Evolutionary conservation across 1,140 invertebrate species (phyloP).

Genomic region (Propsilocerus akamusi): DNA sequence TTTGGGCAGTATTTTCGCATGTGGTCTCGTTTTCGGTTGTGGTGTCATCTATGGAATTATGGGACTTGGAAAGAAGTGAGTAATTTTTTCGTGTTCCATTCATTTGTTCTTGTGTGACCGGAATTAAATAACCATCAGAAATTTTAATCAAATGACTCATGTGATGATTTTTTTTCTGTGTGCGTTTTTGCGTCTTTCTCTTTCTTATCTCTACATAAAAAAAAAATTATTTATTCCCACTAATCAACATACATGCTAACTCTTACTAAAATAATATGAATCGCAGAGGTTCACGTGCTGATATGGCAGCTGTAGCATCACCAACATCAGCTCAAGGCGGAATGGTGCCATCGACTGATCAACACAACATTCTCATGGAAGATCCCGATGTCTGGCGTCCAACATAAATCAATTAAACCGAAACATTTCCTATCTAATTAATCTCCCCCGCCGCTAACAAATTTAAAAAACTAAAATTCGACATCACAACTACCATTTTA

Average conservation of each 20-base stretch:
- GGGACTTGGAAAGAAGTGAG: conserved; percentile 81
- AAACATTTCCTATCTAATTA: not conserved
- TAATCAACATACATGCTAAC: not conserved
- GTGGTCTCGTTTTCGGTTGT: conserved; percentile 71
- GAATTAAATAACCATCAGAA: not conserved
- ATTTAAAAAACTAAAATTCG: not conserved
- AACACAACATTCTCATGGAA: conserved; percentile 65
- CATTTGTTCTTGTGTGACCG: not conserved
- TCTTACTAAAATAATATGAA: conserved; percentile 7
- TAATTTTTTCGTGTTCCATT: conserved; percentile 16
- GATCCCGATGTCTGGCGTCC: conserved; percentile 77
- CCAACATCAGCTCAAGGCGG: conserved; percentile 33
- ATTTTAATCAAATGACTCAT: not conserved
- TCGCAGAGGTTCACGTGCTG: conserved; percentile 55
- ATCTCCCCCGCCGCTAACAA: not conserved
- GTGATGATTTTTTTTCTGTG: not conserved
- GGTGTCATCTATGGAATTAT: conserved; percentile 86
- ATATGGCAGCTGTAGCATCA: conserved; percentile 62
- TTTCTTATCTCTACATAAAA: not conserved
- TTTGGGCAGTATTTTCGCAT: conserved; percentile 61
- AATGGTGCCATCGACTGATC: conserved; percentile 39
- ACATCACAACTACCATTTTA: not conserved
- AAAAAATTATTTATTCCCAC: not conserved
- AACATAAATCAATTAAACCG: conserved; percentile 39
- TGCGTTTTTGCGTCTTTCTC: not conserved